phyloP scores from a whole-genome alignment of 53 echinoderm and acorn worm genomes.

The Mesocentrotus franciscanus region DNA sequence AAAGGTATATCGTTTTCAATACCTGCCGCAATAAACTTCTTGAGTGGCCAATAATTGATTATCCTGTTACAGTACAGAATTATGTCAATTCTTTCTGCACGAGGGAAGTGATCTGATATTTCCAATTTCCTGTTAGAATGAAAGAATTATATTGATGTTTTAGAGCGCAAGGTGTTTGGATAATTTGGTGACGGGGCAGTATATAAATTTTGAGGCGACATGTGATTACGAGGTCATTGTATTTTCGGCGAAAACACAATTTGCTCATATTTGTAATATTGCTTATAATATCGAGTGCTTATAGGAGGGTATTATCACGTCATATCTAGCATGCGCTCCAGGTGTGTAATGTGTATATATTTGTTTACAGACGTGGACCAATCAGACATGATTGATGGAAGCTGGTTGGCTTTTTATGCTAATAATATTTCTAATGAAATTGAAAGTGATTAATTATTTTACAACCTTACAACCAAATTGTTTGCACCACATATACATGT shows the following conservation, averaged over 20 bases:
- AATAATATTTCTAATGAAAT: too few species aligned
- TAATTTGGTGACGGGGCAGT: background rate
- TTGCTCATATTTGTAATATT: background rate
- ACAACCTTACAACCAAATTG: too few species aligned
- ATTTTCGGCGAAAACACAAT: background rate
- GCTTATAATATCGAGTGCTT: too few species aligned
- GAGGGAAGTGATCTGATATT: conserved; percentile 27
- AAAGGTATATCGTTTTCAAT: background rate
- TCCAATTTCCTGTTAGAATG: background rate
- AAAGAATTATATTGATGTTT: background rate
- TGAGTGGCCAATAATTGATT: conserved; percentile 1
- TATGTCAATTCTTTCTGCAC: conserved; percentile 20
- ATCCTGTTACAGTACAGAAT: background rate
- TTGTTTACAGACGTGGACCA: too few species aligned
- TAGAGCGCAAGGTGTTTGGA: background rate
- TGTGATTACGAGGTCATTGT: background rate
- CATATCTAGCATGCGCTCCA: too few species aligned
- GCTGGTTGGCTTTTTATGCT: too few species aligned
- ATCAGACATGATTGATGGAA: too few species aligned
- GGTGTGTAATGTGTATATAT: too few species aligned
- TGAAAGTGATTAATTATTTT: too few species aligned
- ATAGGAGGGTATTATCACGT: too few species aligned
- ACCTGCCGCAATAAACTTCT: background rate
- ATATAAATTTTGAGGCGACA: background rate
- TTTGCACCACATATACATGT: too few species aligned